These are phyloP conservation scores for Atherix ibis DNA, from an alignment of 2,888 invertebrate genomes.

Conservation along the genomic window DNA sequence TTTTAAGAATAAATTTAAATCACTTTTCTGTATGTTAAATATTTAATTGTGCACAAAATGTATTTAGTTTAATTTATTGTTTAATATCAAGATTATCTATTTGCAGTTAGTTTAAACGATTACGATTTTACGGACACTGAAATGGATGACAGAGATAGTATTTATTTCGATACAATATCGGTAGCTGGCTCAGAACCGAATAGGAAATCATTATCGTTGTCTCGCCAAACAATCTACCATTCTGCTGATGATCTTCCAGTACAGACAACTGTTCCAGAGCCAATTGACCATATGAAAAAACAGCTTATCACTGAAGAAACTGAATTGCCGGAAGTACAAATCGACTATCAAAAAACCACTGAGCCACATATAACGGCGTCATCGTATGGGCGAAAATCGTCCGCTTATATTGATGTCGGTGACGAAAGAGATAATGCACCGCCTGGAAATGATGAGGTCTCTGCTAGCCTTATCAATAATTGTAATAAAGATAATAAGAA, in stretches of 20 bases:
- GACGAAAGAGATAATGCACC: slow-evolving; percentile 9
- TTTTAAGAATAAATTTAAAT: too few relatives aligned
- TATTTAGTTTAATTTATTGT: too few relatives aligned
- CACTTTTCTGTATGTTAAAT: too few relatives aligned
- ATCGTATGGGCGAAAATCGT: slow-evolving; percentile 5
- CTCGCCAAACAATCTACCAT: slow-evolving; percentile 42
- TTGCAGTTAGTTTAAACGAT: slow-evolving; percentile 30
- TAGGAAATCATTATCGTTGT: slow-evolving; percentile 36
- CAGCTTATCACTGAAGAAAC: too few relatives aligned
- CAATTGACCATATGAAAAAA: too few relatives aligned
- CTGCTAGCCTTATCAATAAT: slow-evolving; percentile 33
- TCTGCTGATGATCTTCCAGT: slow-evolving; percentile 38
- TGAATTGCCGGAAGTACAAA: background rate
- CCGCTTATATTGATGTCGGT: slow-evolving; percentile 13
- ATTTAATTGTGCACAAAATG: too few relatives aligned
- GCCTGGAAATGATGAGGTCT: slow-evolving; percentile 33
- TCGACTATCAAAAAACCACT: too few relatives aligned
- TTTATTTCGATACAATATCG: slow-evolving; percentile 30
- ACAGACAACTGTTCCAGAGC: slow-evolving; percentile 22
- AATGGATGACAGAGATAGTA: slow-evolving; percentile 31
- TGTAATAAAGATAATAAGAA: slow-evolving; percentile 30
- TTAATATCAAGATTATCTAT: too few relatives aligned
- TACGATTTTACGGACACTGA: slow-evolving; percentile 30
- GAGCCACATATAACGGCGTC: slow-evolving; percentile 2
- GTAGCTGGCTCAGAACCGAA: slow-evolving; percentile 31